Base-by-base conservation (phyloP, 2,113 vertebrate genomes). In the Suricata suricatta region DNA sequence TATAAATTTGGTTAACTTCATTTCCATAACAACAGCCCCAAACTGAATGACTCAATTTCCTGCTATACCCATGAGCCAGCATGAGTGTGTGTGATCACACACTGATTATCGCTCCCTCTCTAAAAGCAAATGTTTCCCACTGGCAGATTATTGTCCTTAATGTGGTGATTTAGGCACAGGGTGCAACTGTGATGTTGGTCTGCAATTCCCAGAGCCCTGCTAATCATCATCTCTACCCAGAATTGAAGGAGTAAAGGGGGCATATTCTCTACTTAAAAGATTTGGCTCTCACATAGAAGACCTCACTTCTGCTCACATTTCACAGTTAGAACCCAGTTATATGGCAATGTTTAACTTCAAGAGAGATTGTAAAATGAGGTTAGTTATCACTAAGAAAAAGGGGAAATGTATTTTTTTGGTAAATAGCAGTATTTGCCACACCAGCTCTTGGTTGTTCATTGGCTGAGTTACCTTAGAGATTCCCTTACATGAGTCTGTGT, bases 41-140 rank as follows among this genome's bases (percentile, higher is more conserved):
- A n/a, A 29, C 11, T 60, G 33, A 93, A 88, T n/a, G 21, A 47
- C 7, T 88, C 2, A 44, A 57, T 63, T 19, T 57, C 15, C 29
- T 2, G 1, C 50, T 3, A 29, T n/a, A 50, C 38, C 23, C 3
- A 7, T 17, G 14, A 77, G 41, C 27, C 15, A 77, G 72, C 27
- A 3, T 76, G 14, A 76, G 41, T 0, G 27, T 0, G 5, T 10
- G 72, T 29, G 27, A 15, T 29, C 1, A 3, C n/a, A 54, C n/a
- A 57, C 17, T 12, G 47, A 27, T 64, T 13, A 27, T 52, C 5
- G 25, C 57, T 50, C 13, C 29, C 2, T 79, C 50, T 87, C n/a
- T 79, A 50, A 87, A 80, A 60, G 50, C 35, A 69, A 21, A 35
- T 57, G 0, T 69, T 80, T 44, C 63, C 31, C 74, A 23, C 21